Percentiles rank a stretch among this genome's conserved stretches.
Conservation (phyloP, 2,888 invertebrate species). For the Zygogramma bicolorata region DNA sequence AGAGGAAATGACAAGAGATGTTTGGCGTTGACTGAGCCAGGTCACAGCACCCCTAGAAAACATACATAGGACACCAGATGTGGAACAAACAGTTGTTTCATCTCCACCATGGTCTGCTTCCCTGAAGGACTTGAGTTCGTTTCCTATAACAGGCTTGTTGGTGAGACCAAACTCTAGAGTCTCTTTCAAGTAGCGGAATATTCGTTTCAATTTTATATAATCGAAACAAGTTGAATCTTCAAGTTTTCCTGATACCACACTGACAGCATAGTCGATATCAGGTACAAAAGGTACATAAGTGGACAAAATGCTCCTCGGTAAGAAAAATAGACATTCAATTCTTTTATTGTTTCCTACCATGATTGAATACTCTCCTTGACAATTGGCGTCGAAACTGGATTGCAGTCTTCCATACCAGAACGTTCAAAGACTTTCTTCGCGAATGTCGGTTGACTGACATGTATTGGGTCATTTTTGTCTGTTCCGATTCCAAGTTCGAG, state of each 20-base stretch:
- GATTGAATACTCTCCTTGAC: no score
- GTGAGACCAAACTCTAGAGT: neutral
- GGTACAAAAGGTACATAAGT: neutral
- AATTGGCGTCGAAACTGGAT: neutral
- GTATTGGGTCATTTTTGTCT: no score
- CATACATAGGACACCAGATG: constrained; percentile 19
- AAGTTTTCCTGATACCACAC: neutral
- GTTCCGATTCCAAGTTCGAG: no score
- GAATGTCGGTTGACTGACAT: no score
- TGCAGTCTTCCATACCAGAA: no score
- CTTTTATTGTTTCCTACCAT: no score
- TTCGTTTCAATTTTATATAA: neutral
- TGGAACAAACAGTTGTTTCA: constrained; percentile 16
- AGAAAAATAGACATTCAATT: neutral
- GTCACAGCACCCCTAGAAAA: constrained; percentile 15
- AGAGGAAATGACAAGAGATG: neutral
- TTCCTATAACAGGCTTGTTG: neutral
- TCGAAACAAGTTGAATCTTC: neutral
- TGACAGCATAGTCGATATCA: neutral
- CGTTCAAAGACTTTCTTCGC: no score
- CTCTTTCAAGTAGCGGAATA: neutral
- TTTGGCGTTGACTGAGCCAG: constrained; percentile 21
- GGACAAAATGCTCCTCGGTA: neutral
- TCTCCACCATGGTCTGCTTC: constrained; percentile 20
- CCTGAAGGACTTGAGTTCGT: neutral